Percentiles rank a stretch among this genome's conserved stretches.
Evolutionary conservation across 2,888 invertebrate genomes (phyloP).

Genomic region (Drosophila robusta): DNA sequence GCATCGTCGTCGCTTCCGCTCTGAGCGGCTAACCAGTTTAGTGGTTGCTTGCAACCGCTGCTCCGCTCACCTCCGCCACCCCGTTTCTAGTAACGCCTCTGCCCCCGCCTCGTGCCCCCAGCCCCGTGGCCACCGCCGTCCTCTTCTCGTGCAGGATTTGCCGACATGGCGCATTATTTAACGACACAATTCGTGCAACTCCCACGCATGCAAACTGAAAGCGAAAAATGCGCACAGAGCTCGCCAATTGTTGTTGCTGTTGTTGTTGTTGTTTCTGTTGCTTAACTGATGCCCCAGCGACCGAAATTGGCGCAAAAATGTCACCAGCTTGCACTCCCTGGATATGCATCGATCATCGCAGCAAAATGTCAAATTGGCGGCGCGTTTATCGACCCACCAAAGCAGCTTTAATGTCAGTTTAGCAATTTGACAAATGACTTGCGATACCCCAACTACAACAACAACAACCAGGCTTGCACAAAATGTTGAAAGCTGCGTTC

Average conservation of each 20-base stretch:
- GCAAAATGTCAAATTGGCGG: conserved; percentile 73
- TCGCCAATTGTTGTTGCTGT: conserved; percentile 36
- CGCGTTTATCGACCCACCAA: conserved; percentile 70
- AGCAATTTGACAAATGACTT: conserved; percentile 78
- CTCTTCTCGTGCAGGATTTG: conserved; percentile 68
- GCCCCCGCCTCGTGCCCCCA: background rate
- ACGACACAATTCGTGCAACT: conserved; percentile 82
- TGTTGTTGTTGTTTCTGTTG: conserved; percentile 36
- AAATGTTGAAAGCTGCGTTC: conserved; percentile 63
- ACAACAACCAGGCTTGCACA: conserved; percentile 20
- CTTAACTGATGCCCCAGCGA: conserved; percentile 80
- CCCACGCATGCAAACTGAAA: conserved; percentile 81
- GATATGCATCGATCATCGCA: conserved; percentile 73
- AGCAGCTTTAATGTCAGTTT: conserved; percentile 77
- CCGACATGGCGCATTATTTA: conserved; percentile 76
- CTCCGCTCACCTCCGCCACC: background rate
- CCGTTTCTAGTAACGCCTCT: background rate
- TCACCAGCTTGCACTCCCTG: conserved; percentile 67
- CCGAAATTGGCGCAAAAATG: conserved; percentile 79
- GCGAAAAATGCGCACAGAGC: conserved; percentile 74
- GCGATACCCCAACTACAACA: conserved; percentile 50
- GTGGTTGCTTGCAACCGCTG: conserved; percentile 1
- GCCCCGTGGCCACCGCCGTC: conserved; percentile 1
- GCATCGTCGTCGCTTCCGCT: conserved; percentile 58
- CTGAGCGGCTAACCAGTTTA: conserved; percentile 50